Conservation (phyloP, 2,113 vertebrate genomes). For the Cottus gobio region DNA sequence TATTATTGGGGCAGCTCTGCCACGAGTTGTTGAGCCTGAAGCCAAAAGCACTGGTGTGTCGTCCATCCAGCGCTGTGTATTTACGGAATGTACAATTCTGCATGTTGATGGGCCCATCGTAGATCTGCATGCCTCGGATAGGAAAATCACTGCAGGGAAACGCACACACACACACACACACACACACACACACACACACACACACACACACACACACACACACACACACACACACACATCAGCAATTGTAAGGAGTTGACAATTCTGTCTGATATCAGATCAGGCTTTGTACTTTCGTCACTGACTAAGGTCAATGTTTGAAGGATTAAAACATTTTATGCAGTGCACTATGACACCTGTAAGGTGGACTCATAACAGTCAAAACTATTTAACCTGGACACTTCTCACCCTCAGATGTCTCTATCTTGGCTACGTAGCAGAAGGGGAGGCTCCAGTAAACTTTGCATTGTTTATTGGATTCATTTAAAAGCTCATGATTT, state of each 20-base stretch:
- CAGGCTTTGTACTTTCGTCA: not conserved
- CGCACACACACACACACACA: conserved; percentile 20
- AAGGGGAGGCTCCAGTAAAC: too few species aligned
- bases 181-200: conserved; percentile 13
- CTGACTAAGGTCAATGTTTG: not conserved
- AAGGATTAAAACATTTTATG: not conserved
- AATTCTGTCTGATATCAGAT: not conserved
- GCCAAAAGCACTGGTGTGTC: conserved; percentile 95
- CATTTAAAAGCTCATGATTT: too few species aligned
- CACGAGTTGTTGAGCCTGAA: conserved; percentile 98
- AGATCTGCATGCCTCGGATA: conserved; percentile 95
- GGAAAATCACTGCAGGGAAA: conserved; percentile 89
- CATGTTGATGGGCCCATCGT: conserved; percentile 93
- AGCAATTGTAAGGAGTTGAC: not conserved
- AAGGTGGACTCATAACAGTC: too few species aligned
- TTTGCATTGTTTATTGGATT: too few species aligned
- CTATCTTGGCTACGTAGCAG: too few species aligned
- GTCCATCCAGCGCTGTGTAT: conserved; percentile 89
- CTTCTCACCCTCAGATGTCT: too few species aligned
- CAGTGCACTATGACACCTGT: too few species aligned
- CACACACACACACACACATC: not conserved
- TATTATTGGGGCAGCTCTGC: conserved; percentile 99
- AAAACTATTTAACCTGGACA: too few species aligned
- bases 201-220: conserved; percentile 17
- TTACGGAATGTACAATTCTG: conserved; percentile 97